These are phyloP conservation scores for Drosophila bipectinata DNA, from an alignment of 1,140 invertebrate species.

Conservation along the genomic window DNA sequence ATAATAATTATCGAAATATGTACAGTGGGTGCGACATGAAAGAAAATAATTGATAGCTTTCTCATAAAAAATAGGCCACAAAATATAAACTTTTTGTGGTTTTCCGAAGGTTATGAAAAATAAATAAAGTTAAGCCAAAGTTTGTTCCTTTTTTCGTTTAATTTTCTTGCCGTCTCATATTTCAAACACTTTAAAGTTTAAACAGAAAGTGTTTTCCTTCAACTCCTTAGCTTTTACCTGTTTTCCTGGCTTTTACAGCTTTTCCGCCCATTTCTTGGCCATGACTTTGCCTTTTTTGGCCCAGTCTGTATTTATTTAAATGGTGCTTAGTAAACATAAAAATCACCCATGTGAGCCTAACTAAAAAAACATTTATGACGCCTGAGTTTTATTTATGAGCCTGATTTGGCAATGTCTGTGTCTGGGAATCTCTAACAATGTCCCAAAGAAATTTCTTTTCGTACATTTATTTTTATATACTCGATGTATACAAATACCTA, in stretches of 20 bases:
- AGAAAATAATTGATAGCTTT: not conserved
- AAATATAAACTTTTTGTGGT: not conserved
- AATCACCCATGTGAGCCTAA: constrained; percentile 22
- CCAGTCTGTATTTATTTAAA: constrained; percentile 34
- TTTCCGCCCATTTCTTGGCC: constrained; percentile 5
- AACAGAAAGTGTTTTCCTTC: constrained; percentile 1
- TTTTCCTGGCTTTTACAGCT: not conserved
- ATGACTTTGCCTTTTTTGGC: not conserved
- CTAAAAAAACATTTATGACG: constrained; percentile 69
- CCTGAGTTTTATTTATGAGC: constrained; percentile 68
- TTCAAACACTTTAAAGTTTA: constrained; percentile 28
- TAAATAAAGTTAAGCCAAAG: not conserved
- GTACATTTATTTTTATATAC: constrained; percentile 25
- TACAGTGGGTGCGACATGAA: not conserved
- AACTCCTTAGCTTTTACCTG: not conserved
- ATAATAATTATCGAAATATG: constrained; percentile 27
- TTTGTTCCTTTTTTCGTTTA: not conserved
- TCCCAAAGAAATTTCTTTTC: constrained; percentile 26
- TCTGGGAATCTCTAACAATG: constrained; percentile 4
- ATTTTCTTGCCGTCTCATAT: constrained; percentile 7
- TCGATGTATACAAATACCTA: not conserved
- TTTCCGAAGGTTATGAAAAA: not conserved
- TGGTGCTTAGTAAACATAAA: constrained; percentile 17
- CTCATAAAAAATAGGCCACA: too few species aligned
- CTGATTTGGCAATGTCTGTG: constrained; percentile 45